Evolutionary conservation across 2,797 vertebrate genomes (phyloP).

Genomic region (Crenichthys baileyi): DNA sequence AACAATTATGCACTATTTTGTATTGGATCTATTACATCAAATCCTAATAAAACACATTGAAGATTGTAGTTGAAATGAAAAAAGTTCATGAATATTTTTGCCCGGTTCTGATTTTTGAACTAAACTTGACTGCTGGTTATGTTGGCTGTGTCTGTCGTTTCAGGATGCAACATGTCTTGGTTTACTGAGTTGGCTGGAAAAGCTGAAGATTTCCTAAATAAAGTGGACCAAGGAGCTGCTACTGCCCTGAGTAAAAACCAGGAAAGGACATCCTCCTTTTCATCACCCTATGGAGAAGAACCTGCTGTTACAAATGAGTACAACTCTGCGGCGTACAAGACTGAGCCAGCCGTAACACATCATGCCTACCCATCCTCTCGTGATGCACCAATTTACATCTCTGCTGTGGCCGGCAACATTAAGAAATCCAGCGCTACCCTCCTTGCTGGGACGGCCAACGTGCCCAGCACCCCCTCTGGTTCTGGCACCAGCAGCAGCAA

Average conservation of each 20-base stretch:
- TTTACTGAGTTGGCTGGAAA: constrained; percentile 92
- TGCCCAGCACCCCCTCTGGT: constrained; percentile 51
- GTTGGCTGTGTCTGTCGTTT: constrained; percentile 4
- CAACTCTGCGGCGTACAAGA: constrained; percentile 40
- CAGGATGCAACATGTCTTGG: constrained; percentile 90
- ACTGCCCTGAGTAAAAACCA: constrained; percentile 85
- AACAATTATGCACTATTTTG: not conserved
- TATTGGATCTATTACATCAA: not conserved
- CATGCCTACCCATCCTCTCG: constrained; percentile 63
- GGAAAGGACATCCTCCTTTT: constrained; percentile 48
- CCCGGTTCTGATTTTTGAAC: not conserved
- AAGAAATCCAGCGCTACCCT: constrained; percentile 86
- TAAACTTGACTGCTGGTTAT: not conserved
- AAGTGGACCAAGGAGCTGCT: constrained; percentile 96
- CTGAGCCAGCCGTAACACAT: constrained; percentile 51
- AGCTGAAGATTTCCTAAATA: constrained; percentile 95
- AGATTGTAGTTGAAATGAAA: not conserved
- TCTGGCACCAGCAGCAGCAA: constrained; percentile 46
- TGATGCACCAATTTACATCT: constrained; percentile 81
- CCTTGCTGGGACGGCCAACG: constrained; percentile 84
- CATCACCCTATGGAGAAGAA: constrained; percentile 63
- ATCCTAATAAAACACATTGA: not conserved
- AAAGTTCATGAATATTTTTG: no score
- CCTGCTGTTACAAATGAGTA: constrained; percentile 61
- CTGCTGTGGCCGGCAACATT: constrained; percentile 89